These are phyloP conservation scores for Rissa tridactyla DNA, from an alignment of 2,113 vertebrate species.

Conservation along the genomic window DNA sequence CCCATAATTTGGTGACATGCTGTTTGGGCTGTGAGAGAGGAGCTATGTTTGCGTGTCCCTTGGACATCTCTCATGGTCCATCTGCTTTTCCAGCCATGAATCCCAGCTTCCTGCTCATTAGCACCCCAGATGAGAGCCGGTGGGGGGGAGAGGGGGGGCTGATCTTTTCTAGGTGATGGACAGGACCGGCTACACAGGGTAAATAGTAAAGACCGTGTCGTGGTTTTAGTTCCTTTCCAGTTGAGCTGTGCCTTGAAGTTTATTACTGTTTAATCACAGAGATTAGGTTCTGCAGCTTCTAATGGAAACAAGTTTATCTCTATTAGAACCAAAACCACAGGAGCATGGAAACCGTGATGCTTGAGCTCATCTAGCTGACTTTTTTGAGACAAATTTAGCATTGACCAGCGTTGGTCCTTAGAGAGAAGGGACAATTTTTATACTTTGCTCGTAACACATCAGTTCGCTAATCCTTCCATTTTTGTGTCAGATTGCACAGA, in stretches of 20 bases:
- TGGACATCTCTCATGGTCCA: not conserved
- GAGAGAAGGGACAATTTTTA: not conserved
- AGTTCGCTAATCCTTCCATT: not conserved
- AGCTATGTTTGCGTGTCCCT: not conserved
- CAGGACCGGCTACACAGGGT: not conserved
- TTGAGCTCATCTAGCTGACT: not conserved
- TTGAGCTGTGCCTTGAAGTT: not conserved
- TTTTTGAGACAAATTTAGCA: not conserved
- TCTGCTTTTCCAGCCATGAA: not conserved
- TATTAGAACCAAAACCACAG: not conserved
- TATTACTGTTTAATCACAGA: not conserved
- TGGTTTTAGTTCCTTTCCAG: not conserved
- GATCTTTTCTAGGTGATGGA: not conserved
- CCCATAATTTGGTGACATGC: not conserved
- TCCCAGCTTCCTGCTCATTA: not conserved
- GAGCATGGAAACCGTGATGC: not conserved
- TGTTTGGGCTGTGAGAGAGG: not conserved
- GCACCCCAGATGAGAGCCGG: not conserved
- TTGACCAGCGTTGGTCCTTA: not conserved
- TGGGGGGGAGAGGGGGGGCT: too few species aligned
- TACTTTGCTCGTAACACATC: not conserved
- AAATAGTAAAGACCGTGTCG: not conserved
- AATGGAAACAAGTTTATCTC: not conserved
- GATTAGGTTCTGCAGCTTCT: not conserved
- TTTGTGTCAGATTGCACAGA: not conserved